Evolutionary conservation across 2,888 invertebrate species (phyloP).

Genomic region (Deilephila porcellus): DNA sequence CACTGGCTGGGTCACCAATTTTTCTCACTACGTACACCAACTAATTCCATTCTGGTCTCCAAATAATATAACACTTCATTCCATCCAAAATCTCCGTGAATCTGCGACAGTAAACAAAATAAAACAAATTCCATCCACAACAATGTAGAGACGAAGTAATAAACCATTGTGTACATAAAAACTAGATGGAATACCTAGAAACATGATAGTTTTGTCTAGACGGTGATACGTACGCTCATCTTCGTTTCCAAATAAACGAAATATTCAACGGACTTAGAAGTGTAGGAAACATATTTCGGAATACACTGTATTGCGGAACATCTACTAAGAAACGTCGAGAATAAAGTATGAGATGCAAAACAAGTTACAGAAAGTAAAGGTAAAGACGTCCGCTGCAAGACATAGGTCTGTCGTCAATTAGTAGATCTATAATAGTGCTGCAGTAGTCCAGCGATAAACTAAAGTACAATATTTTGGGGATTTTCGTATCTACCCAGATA

Average conservation of each 20-base stretch:
- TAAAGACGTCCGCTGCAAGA: background rate
- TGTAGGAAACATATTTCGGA: background rate
- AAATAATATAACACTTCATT: background rate
- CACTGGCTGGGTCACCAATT: too few relatives aligned
- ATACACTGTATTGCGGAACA: background rate
- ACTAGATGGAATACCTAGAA: background rate
- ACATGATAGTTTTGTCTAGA: conserved; percentile 8
- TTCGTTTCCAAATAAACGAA: background rate
- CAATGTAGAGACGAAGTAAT: background rate
- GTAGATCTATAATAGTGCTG: too few relatives aligned
- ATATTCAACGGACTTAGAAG: background rate
- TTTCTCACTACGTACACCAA: too few relatives aligned
- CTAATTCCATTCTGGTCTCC: too few relatives aligned
- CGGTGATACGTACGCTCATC: background rate
- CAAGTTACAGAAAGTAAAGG: background rate
- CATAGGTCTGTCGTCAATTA: too few relatives aligned
- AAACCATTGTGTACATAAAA: conserved; percentile 2
- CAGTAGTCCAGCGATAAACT: too few relatives aligned
- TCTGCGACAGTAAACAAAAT: background rate
- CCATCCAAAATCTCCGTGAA: background rate
- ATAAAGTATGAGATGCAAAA: background rate
- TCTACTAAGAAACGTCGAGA: background rate
- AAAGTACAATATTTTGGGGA: too few relatives aligned
- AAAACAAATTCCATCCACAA: background rate
- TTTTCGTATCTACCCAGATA: too few relatives aligned